Conservation (phyloP, 2,888 invertebrate genomes). For the Microchrysa polita region DNA sequence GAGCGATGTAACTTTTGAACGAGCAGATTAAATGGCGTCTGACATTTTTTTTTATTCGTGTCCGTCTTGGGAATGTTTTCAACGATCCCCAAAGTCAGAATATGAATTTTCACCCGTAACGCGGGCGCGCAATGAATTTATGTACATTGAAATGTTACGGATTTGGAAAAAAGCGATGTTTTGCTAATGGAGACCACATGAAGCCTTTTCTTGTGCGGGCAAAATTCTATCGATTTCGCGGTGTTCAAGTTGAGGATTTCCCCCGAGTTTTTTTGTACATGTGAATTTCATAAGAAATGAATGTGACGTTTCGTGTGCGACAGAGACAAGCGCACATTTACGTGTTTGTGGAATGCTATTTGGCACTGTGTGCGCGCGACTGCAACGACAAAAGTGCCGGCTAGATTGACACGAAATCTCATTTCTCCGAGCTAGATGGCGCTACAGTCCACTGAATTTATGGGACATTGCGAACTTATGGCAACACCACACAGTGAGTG, state of each 20-base stretch:
- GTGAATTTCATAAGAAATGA: slow-evolving; percentile 43
- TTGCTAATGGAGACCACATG: slow-evolving; percentile 14
- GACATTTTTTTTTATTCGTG: slow-evolving; percentile 42
- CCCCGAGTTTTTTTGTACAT: slow-evolving; percentile 27
- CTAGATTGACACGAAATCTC: neutral
- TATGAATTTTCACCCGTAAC: slow-evolving; percentile 34
- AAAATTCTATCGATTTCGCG: slow-evolving; percentile 10
- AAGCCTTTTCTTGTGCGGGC: neutral
- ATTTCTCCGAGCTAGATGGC: neutral
- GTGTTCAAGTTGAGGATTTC: slow-evolving; percentile 14
- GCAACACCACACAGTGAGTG: slow-evolving; percentile 34
- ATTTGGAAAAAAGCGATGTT: slow-evolving; percentile 12
- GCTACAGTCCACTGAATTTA: neutral
- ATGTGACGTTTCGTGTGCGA: slow-evolving; percentile 26
- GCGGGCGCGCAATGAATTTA: neutral
- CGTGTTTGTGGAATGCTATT: slow-evolving; percentile 9
- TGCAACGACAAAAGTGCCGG: neutral
- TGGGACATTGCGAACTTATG: slow-evolving; percentile 10
- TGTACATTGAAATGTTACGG: neutral
- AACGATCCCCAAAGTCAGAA: neutral
- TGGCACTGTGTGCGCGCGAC: neutral
- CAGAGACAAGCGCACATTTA: neutral
- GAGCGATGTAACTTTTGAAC: slow-evolving; percentile 43
- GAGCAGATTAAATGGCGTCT: slow-evolving; percentile 48
- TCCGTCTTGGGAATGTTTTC: slow-evolving; percentile 20